Evolutionary conservation across 2,888 invertebrate species (phyloP), one percentile per base, ranked within the genome.

Genomic region (Acanthopleura granulata): DNA sequence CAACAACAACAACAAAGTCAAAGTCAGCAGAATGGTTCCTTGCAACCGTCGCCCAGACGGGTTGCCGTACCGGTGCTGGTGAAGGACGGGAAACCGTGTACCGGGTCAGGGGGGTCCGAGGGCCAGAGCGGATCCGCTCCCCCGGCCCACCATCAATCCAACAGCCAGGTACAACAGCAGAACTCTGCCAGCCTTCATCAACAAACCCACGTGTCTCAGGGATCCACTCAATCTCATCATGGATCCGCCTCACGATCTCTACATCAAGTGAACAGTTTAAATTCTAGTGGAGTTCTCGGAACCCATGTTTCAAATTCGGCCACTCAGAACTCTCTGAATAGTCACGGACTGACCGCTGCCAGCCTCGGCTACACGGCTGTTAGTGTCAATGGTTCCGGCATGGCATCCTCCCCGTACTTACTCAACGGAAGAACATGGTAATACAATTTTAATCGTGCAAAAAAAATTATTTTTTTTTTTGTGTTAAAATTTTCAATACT

Each of bases 61-160:
- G 89, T 89, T 12, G 87, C 88, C 15, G 89, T 89, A 87, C 91
- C 86, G 89, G 92, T 88, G 90, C 91, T 89, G 79, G 91, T 88
- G 74, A 91, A 89, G 89, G 91, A 91, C 84, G 91, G 93, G 91
- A 83, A 92, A 92, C 84, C 92, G 88, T 92, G 82, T 91, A 90
- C 78, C 91, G 90, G 92, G 84, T 76, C 80, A 72, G 82, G 81
- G 76, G 78, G 79, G 74, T 76, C 77, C 70, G 72, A 72, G 72
- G 72, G 76, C 66, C 50, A 79, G 73, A 66, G 78, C 78, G 74
- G 72, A 81, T 18, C 74, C 73, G 74, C 62, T 11, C 30, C 62
- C 9, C 27, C 49, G n/a, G 25, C 62, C 40, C 57, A 73, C 30
- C 61, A 57, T 62, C 57, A 73, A 40, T 29, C 57, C 11, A 22